Percentiles rank a stretch among this genome's conserved stretches.
Conservation (phyloP, 2,797 vertebrate genomes). For the Crossoptilon crossoptilon region DNA sequence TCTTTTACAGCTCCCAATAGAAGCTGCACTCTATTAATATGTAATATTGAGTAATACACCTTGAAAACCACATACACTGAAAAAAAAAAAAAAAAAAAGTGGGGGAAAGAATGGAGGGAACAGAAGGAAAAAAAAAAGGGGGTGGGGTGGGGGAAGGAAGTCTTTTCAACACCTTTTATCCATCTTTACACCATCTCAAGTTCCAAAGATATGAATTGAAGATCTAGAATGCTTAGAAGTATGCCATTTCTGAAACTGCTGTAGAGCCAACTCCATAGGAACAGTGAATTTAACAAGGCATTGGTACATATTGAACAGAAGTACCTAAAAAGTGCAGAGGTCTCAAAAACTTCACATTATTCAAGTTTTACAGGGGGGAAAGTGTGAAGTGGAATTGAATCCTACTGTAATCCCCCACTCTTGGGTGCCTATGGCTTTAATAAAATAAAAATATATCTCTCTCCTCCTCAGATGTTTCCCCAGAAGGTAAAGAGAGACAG, state of each 20-base stretch:
- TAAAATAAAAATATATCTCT: neutral
- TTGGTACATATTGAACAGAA: neutral
- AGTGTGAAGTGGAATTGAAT: neutral
- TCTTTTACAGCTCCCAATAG: neutral
- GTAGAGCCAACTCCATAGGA: neutral
- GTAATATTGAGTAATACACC: neutral
- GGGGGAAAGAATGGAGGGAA: neutral
- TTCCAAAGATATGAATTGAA: neutral
- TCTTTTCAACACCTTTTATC: neutral
- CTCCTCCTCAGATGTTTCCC: neutral
- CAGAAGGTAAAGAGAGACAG: neutral
- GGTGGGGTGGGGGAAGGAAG: too few relatives aligned
- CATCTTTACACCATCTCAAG: neutral
- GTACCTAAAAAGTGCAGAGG: neutral
- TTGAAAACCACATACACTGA: neutral
- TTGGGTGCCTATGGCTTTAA: neutral
- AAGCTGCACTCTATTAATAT: neutral
- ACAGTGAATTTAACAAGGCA: neutral
- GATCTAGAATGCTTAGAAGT: neutral
- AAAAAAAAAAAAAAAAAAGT: neutral
- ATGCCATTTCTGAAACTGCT: neutral
- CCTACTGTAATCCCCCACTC: neutral
- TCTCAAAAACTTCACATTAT: neutral
- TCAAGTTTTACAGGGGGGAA: neutral
- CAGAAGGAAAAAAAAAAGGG: neutral